Conservation (phyloP, 1,140 invertebrate species). For the Bradynema listronoti region DNA sequence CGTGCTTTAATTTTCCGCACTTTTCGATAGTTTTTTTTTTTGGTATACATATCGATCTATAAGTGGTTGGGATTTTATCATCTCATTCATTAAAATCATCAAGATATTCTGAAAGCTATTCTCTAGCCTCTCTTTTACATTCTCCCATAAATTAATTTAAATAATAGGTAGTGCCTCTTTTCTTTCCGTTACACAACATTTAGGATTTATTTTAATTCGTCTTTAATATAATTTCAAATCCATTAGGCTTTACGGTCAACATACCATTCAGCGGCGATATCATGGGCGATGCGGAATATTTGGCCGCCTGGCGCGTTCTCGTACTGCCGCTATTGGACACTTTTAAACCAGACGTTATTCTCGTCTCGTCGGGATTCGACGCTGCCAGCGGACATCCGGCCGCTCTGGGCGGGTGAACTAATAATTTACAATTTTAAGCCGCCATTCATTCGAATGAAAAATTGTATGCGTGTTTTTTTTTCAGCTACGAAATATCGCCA, state of each 20-base stretch:
- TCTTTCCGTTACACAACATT: too few species aligned
- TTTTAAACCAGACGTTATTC: slow-evolving; percentile 84
- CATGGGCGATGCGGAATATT: slow-evolving; percentile 74
- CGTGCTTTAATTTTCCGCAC: too few species aligned
- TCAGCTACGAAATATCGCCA: slow-evolving; percentile 50
- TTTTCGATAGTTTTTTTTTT: too few species aligned
- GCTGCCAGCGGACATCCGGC: slow-evolving; percentile 86
- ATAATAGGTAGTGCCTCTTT: too few species aligned
- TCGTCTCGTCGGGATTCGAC: slow-evolving; percentile 96
- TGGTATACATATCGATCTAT: too few species aligned
- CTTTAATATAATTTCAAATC: too few species aligned
- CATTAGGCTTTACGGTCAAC: slow-evolving; percentile 92
- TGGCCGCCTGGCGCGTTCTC: slow-evolving; percentile 81
- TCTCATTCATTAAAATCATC: too few species aligned
- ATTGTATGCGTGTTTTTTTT: slow-evolving; percentile 12
- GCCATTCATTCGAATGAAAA: background rate
- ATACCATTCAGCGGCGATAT: slow-evolving; percentile 89
- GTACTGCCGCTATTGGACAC: slow-evolving; percentile 85
- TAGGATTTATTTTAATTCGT: too few species aligned
- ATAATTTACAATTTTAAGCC: slow-evolving; percentile 64
- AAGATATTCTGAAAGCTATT: too few species aligned
- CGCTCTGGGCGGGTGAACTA: slow-evolving; percentile 85
- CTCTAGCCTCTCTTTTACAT: too few species aligned
- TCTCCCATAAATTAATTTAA: too few species aligned
- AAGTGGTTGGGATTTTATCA: too few species aligned